These are phyloP conservation scores for Semaprochilodus insignis DNA, from an alignment of 2,797 vertebrate species.

Conservation along the genomic window DNA sequence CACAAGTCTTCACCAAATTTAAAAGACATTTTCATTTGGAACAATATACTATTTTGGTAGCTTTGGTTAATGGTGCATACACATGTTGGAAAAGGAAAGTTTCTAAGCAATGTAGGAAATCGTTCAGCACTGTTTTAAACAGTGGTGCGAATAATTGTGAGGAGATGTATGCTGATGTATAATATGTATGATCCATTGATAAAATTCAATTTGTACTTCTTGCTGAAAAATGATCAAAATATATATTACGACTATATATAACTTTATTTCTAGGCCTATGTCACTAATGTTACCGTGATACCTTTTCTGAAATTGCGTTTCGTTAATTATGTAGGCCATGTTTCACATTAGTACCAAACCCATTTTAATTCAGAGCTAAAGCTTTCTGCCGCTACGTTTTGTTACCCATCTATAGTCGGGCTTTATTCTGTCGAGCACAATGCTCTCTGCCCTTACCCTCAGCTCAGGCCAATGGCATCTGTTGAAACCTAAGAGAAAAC, in stretches of 20 bases:
- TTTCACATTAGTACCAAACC: background rate
- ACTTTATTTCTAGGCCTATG: background rate
- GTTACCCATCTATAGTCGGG: conserved; percentile 15
- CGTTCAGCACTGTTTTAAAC: too few relatives aligned
- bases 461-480: conserved; percentile 75
- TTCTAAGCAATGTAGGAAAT: too few relatives aligned
- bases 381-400: background rate
- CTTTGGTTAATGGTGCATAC: too few relatives aligned
- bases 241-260: background rate
- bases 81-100: too few relatives aligned
- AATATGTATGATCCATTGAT: background rate
- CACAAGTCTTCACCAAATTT: too few relatives aligned
- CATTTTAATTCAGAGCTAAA: background rate
- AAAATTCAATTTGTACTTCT: background rate
- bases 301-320: conserved; percentile 3
- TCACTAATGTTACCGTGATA: background rate
- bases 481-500: conserved; percentile 75
- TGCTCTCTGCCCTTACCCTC: conserved; percentile 62
- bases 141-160: background rate
- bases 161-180: background rate
- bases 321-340: background rate
- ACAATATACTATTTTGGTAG: too few relatives aligned
- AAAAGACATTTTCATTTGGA: too few relatives aligned
- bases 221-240: background rate
- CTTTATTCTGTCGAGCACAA: conserved; percentile 39